Base-by-base conservation (phyloP, 2,113 vertebrate species). In the Axis porcinus region DNA sequence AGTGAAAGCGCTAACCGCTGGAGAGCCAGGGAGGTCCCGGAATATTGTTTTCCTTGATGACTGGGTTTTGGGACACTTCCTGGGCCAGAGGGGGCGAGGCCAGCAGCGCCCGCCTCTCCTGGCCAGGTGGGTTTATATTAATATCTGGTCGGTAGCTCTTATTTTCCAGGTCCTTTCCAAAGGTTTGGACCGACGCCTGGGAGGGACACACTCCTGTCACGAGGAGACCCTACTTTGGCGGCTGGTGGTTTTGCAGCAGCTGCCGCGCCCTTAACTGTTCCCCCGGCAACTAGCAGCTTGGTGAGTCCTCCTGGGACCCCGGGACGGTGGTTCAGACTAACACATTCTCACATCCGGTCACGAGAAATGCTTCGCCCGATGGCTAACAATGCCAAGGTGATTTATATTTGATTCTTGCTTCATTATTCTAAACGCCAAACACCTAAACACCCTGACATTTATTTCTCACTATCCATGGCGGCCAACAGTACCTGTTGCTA, bases 181-280 rank as follows among this genome's bases (percentile, higher is more conserved):
- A 87, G 70, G 2, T 36, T n/a, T 27, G 27, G 55, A 5, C 25
- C 21, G 28, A 45, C 36, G 12, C 15, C 54, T 30, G n/a, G 81
- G 62, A 54, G 11, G 36, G 15, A 2, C 12, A 6, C 40, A 2
- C 25, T 45, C 16, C 64, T 36, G 21, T 1, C 10, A 1, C 0
- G 17, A 95, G 47, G 67, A 86, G 70, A 43, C 19, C 36, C 30
- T 19, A 33, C 1, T 81, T 2, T 23, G 36, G 27, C 58, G 23
- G 27, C 10, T 45, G 54, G 81, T 27, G 55, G n/a, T 36, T 85
- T 76, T 11, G n/a, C 27, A 62, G 54, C 19, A 30, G 86, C 30
- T 40, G 7, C 30, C 10, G 76, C 47, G 57, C 27, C 50, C 36
- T 58, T 28, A 70, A 4, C 62, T 52, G 23, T 74, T 28, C 60